Conservation (phyloP, 2,888 invertebrate genomes). For the Pachydiplax longipennis region DNA sequence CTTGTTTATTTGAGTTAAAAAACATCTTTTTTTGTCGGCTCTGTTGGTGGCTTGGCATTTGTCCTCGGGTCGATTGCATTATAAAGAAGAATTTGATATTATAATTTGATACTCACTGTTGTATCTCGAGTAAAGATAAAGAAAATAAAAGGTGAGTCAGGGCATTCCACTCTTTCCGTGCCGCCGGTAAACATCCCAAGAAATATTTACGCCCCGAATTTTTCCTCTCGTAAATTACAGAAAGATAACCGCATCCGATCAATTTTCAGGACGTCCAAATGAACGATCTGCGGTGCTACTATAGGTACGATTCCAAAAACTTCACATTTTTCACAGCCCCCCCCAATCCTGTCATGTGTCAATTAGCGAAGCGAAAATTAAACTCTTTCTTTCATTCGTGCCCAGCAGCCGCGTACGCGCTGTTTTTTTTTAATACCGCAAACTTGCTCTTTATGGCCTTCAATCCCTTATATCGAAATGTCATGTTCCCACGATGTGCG, state of each 20-base stretch:
- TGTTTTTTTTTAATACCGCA: conserved; percentile 10
- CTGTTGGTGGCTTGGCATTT: too few species aligned
- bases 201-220: not conserved
- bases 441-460: conserved; percentile 14
- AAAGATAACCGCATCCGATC: not conserved
- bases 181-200: too few species aligned
- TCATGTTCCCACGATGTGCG: conserved; percentile 35
- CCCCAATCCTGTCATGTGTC: not conserved
- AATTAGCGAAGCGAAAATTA: conserved; percentile 31
- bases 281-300: not conserved
- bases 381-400: not conserved
- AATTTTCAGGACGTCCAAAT: not conserved
- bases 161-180: too few species aligned
- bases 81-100: too few species aligned
- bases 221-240: not conserved
- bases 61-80: too few species aligned
- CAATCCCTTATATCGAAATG: conserved; percentile 35
- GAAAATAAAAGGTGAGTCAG: too few species aligned
- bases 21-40: too few species aligned
- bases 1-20: too few species aligned
- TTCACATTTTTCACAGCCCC: not conserved
- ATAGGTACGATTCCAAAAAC: not conserved
- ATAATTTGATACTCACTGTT: too few species aligned
- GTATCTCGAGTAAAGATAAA: too few species aligned
- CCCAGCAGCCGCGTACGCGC: not conserved